Evolutionary conservation across 2,113 vertebrate species (phyloP).

Genomic region (Polypterus bichir): DNA sequence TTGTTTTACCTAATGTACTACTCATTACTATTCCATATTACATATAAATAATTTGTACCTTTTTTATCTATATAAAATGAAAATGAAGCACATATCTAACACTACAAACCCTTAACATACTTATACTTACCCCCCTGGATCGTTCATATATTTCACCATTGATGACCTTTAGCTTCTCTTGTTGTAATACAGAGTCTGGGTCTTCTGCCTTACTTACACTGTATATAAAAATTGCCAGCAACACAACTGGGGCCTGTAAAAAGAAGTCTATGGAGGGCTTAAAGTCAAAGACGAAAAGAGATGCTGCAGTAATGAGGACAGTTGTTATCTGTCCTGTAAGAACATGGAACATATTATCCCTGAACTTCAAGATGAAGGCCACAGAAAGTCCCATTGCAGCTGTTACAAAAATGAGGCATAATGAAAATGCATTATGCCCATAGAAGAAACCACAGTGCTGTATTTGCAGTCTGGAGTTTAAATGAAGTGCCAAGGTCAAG

Average conservation of each 20-base stretch:
- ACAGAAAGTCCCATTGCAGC: slow-evolving; percentile 83
- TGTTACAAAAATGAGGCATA: slow-evolving; percentile 78
- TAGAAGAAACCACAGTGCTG: slow-evolving; percentile 76
- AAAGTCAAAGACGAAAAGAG: slow-evolving; percentile 82
- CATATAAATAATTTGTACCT: not conserved
- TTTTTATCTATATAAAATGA: slow-evolving; percentile 1
- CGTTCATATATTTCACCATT: slow-evolving; percentile 72
- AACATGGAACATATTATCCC: slow-evolving; percentile 98
- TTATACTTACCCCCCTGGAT: slow-evolving; percentile 75
- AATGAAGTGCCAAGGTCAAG: slow-evolving; percentile 59
- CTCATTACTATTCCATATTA: not conserved
- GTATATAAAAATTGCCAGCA: slow-evolving; percentile 91
- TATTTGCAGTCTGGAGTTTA: slow-evolving; percentile 57
- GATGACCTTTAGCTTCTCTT: slow-evolving; percentile 62
- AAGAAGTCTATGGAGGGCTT: slow-evolving; percentile 83
- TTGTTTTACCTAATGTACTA: too few species aligned
- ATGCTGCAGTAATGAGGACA: slow-evolving; percentile 75
- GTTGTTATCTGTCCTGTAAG: slow-evolving; percentile 87
- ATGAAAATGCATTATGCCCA: slow-evolving; percentile 80
- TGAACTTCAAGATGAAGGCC: slow-evolving; percentile 93
- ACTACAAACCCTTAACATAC: slow-evolving; percentile 3
- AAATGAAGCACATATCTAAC: slow-evolving; percentile 12
- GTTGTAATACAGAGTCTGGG: slow-evolving; percentile 48
- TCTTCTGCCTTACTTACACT: slow-evolving; percentile 60
- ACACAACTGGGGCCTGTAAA: slow-evolving; percentile 80